phyloP scores from a whole-genome alignment of 92 coral and sea anemone species.

The Parazoanthus darwini region DNA sequence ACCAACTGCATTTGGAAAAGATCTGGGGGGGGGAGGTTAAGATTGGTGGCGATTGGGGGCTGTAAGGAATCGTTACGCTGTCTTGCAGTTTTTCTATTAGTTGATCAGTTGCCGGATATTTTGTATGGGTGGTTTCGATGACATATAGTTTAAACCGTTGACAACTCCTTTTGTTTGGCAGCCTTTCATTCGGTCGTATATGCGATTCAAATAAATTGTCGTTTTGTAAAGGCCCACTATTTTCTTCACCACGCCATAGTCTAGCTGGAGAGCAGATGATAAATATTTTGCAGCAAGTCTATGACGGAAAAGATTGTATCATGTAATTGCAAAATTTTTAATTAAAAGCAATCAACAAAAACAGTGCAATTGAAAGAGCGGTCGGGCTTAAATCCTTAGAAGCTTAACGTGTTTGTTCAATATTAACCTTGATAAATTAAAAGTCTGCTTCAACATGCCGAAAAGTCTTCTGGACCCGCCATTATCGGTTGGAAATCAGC shows the following conservation, averaged over 20 bases:
- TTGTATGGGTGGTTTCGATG: background rate
- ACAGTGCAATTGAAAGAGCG: conserved; percentile 49
- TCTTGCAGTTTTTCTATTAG: background rate
- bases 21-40: background rate
- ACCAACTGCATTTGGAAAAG: background rate
- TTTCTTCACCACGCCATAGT: background rate
- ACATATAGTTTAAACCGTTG: background rate
- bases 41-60: background rate
- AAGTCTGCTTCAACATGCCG: conserved; percentile 43
- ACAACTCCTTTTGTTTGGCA: background rate
- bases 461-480: conserved; percentile 19
- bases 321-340: conserved; percentile 52
- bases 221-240: background rate
- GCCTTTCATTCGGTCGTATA: background rate
- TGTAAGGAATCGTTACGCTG: too few species aligned
- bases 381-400: conserved; percentile 43
- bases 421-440: conserved; percentile 45
- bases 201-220: background rate
- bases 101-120: background rate
- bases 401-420: conserved; percentile 46
- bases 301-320: conserved; percentile 41
- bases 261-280: conserved; percentile 1
- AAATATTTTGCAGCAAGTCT: conserved; percentile 9
- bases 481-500: conserved; percentile 30
- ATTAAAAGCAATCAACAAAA: conserved; percentile 57